A percentile compares a stretch with the other conserved stretches of the same genome.
Conservation (phyloP, 2,113 vertebrate genomes). For the Sapayoa aenigma region DNA sequence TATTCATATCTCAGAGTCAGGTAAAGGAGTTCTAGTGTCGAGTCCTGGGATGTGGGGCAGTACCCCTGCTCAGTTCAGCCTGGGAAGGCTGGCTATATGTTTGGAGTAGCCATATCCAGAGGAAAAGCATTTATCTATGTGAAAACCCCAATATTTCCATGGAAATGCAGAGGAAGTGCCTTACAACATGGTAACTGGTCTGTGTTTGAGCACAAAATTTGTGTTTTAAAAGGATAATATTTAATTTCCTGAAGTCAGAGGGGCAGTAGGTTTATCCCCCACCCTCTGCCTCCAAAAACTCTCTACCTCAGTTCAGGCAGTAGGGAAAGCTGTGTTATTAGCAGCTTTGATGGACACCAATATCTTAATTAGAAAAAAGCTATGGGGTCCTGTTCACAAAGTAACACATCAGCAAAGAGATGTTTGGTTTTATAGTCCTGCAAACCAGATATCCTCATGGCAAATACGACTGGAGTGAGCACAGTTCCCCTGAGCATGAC, state of each 20-base stretch:
- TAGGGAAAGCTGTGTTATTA: background rate
- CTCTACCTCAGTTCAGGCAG: background rate
- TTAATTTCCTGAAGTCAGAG: background rate
- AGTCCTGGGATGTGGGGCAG: background rate
- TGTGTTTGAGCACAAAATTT: background rate
- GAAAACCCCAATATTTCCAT: background rate
- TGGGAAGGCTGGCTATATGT: background rate
- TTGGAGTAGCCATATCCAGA: rapidly evolving
- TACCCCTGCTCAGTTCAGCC: background rate
- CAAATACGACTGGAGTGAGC: background rate
- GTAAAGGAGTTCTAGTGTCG: rapidly evolving
- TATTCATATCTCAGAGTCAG: background rate
- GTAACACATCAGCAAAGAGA: background rate
- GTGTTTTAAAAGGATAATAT: background rate
- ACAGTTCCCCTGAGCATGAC: background rate
- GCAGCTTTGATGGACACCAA: background rate
- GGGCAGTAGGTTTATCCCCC: background rate
- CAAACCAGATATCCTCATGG: background rate
- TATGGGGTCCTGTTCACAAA: background rate
- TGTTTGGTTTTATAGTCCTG: background rate
- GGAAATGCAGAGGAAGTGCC: background rate
- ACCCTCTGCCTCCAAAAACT: background rate
- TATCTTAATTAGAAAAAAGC: background rate
- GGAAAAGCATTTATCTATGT: background rate
- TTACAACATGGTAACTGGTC: background rate